These are phyloP conservation scores for Falco peregrinus DNA, from an alignment of 2,797 vertebrate species.

Conservation along the genomic window DNA sequence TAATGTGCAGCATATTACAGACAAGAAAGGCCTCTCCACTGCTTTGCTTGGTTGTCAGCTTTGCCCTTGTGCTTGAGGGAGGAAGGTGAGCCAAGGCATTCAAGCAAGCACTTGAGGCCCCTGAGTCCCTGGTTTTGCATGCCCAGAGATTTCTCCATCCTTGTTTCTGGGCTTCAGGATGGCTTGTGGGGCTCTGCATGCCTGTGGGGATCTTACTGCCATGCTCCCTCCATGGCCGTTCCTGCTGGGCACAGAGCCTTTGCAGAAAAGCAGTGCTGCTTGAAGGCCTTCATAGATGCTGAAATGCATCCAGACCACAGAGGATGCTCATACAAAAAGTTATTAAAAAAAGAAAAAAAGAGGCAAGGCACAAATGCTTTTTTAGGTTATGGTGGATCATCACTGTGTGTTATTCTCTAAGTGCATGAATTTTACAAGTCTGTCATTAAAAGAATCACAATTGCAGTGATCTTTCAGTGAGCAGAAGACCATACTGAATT, in stretches of 20 bases:
- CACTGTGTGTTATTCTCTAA: background rate
- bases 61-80: accelerated
- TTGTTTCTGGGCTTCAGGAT: background rate
- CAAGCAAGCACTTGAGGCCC: background rate
- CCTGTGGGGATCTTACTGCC: accelerated
- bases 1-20: background rate
- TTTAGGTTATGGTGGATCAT: background rate
- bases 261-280: background rate
- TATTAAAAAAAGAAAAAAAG: background rate
- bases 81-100: background rate
- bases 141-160: background rate
- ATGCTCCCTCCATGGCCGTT: background rate
- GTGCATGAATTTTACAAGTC: background rate
- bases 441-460: background rate
- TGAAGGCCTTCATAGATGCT: background rate
- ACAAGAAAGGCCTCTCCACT: background rate
- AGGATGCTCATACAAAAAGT: background rate
- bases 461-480: background rate
- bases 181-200: accelerated
- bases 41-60: background rate
- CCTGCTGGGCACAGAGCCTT: background rate
- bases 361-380: background rate
- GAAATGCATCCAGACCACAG: background rate
- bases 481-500: background rate
- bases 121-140: accelerated